phyloP scores from a whole-genome alignment of 1,140 invertebrate genomes.

The Drosophila baimaii region DNA sequence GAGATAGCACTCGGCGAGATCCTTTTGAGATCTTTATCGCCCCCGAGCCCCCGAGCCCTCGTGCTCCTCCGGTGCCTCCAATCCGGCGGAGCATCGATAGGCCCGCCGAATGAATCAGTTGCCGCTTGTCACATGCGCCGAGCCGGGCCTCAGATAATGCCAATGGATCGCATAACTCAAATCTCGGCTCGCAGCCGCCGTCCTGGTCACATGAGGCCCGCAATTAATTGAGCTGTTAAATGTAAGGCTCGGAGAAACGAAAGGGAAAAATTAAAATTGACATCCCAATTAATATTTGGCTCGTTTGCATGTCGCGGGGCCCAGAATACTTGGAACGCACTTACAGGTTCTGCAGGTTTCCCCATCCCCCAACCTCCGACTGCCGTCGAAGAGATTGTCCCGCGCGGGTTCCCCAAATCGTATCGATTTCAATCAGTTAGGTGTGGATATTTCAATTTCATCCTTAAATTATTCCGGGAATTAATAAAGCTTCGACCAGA shows the following conservation, averaged over 20 bases:
- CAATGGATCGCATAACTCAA: conserved; percentile 79
- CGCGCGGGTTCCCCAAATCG: conserved; percentile 2
- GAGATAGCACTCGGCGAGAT: conserved; percentile 73
- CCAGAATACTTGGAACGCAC: conserved; percentile 39
- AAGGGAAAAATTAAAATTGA: conserved; percentile 79
- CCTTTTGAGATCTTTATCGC: conserved; percentile 82
- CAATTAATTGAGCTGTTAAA: conserved; percentile 83
- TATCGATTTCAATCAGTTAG: conserved; percentile 52
- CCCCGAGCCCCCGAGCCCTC: conserved; percentile 18
- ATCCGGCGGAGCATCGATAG: conserved; percentile 23
- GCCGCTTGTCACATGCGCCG: conserved; percentile 70
- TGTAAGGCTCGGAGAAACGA: conserved; percentile 74
- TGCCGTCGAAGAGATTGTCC: conserved; percentile 11
- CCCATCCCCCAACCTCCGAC: not conserved
- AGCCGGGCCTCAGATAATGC: conserved; percentile 68
- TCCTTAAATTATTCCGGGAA: conserved; percentile 25
- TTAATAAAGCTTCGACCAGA: not conserved
- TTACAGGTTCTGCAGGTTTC: conserved; percentile 57
- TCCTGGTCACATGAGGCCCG: conserved; percentile 60
- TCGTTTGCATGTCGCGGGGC: conserved; percentile 65
- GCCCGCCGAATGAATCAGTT: conserved; percentile 66
- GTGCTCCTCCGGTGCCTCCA: conserved; percentile 6
- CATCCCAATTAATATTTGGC: conserved; percentile 77
- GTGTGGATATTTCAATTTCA: conserved; percentile 49
- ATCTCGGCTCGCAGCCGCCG: conserved; percentile 39